A percentile compares a stretch with the other conserved stretches of the same genome.
Conservation (phyloP, 1,140 invertebrate genomes). For the Drosophila sp. region DNA sequence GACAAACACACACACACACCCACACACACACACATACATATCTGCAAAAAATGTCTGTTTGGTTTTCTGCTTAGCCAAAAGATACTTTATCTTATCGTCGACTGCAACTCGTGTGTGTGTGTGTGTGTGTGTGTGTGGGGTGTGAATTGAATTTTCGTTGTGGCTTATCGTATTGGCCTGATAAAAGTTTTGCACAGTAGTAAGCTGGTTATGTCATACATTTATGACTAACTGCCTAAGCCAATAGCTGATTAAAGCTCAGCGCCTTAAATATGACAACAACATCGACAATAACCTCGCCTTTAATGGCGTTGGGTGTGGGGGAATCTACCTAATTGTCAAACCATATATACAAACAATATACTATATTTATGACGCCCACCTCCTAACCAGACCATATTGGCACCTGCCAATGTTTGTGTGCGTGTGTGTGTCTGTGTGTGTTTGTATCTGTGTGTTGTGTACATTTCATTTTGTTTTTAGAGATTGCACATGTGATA, state of each 20-base stretch:
- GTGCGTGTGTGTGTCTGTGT: constrained; percentile 6
- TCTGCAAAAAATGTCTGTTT: too few relatives aligned
- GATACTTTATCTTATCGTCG: constrained; percentile 38
- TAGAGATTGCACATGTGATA: constrained; percentile 31
- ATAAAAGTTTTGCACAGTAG: constrained; percentile 29
- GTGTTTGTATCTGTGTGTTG: background rate
- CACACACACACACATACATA: too few relatives aligned
- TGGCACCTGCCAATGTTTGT: constrained; percentile 7
- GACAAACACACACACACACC: background rate
- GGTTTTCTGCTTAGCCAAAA: constrained; percentile 22
- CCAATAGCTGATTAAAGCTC: constrained; percentile 20
- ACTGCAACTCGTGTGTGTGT: constrained; percentile 20
- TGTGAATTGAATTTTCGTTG: constrained; percentile 25
- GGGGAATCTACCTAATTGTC: constrained; percentile 19
- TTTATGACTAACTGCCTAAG: constrained; percentile 34
- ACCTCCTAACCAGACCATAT: constrained; percentile 22
- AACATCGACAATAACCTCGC: background rate
- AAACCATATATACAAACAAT: constrained; percentile 17
- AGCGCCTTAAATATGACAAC: constrained; percentile 23
- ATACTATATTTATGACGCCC: constrained; percentile 18
- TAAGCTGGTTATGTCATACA: constrained; percentile 32
- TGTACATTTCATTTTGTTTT: background rate
- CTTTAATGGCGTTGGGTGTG: constrained; percentile 25
- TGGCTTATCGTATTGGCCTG: constrained; percentile 27
- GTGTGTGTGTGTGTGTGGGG: background rate